These are phyloP conservation scores for Lacanobia wlatinum DNA, from an alignment of 2,888 invertebrate species.

Conservation along the genomic window DNA sequence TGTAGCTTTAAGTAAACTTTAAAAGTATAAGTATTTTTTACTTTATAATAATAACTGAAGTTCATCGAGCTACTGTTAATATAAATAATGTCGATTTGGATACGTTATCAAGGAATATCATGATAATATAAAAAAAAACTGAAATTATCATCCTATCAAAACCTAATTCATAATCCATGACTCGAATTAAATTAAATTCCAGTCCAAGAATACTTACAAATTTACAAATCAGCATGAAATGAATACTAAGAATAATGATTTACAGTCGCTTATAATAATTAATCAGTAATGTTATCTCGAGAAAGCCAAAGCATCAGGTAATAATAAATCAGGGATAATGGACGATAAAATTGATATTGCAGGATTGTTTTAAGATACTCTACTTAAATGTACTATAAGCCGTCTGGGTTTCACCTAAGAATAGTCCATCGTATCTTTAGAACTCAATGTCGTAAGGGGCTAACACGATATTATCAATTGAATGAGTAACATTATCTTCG, in stretches of 20 bases:
- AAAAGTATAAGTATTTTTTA: background rate
- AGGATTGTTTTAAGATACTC: slow-evolving; percentile 14
- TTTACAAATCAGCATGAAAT: slow-evolving; percentile 19
- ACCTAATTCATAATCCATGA: background rate
- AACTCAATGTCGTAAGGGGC: slow-evolving; percentile 31
- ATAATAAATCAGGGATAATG: slow-evolving; percentile 53
- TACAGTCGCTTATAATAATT: slow-evolving; percentile 26
- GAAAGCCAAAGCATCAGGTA: slow-evolving; percentile 9
- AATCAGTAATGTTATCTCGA: slow-evolving; percentile 40
- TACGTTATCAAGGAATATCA: slow-evolving; percentile 13
- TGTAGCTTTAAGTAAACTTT: background rate
- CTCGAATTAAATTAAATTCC: background rate
- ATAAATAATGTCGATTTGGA: background rate
- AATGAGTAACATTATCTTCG: slow-evolving; percentile 36
- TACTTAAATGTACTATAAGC: slow-evolving; percentile 21
- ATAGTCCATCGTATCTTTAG: slow-evolving; percentile 25
- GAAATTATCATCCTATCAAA: background rate
- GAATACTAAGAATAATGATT: slow-evolving; percentile 26
- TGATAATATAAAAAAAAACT: background rate
- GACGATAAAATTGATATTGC: slow-evolving; percentile 34
- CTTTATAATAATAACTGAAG: background rate
- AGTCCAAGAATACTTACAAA: background rate
- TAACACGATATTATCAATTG: slow-evolving; percentile 42
- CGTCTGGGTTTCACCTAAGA: slow-evolving; percentile 15
- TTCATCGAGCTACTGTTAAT: no score